Base-by-base conservation (phyloP, 2,113 vertebrate species). In the Pleuronectes platessa region DNA sequence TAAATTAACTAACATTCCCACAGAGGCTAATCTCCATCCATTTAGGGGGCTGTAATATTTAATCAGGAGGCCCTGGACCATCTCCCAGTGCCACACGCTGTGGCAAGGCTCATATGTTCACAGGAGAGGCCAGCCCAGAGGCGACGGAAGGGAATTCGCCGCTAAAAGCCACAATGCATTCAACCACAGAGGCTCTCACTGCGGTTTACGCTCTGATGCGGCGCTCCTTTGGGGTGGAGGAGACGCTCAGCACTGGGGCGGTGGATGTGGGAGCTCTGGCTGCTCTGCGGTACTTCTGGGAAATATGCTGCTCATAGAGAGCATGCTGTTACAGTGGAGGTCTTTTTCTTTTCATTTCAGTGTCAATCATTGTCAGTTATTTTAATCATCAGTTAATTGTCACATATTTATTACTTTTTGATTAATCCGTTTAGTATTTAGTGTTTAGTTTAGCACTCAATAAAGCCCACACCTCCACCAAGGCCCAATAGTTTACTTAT, bases 41-140 rank as follows among this genome's bases (percentile, higher is more conserved):
- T 92, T 93, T 93, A 92, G 88, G 82, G 83, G 78, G 75, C 84
- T 92, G 92, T 92, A 93, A 94, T 92, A 94, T 93, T 94, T 93
- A 93, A 93, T 94, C 89, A 93, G 81, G 71, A 90, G 79, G 88
- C 84, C 64, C 78, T 60, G 80, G 83, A 83, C 86, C 79, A n/a
- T 78, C 89, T 92, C 82, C 80, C 83, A 83, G 86, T 71, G 13
- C 78, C 76, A 83, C 73, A 76, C 77, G 78, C 84, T 78, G 79
- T 86, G 90, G 86, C 90, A 77, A 62, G 56, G 75, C 74, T 92
- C 89, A 88, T 92, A 93, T 89, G 91, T 90, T 94, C 75, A 79
- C 74, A 83, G 76, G 73, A 88, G 83, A 89, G 87, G 85, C 74
- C 82, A 83, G 90, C 90, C 89, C 90, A 84, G 83, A 83, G 93